A percentile compares a stretch with the other conserved stretches of the same genome.
Conservation (phyloP, 2,888 invertebrate species). For the Folsomia manolachei region DNA sequence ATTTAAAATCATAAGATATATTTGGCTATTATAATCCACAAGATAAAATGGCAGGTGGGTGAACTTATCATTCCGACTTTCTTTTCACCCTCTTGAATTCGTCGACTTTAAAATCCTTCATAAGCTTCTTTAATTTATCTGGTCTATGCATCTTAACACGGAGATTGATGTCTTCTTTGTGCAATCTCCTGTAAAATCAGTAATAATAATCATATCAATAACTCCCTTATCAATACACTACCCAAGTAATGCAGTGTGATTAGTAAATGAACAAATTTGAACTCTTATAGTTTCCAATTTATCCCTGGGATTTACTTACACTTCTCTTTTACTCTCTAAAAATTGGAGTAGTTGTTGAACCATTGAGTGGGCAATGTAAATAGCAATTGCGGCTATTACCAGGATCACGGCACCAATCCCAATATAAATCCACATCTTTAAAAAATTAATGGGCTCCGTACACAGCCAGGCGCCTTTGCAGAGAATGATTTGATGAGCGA, state of each 20-base stretch:
- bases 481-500: no score
- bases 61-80: no score
- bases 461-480: no score
- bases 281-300: neutral
- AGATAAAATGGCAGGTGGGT: no score
- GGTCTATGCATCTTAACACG: constrained; percentile 19
- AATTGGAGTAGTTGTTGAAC: neutral
- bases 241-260: no score
- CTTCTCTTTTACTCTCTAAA: constrained; percentile 22
- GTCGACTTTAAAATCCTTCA: constrained; percentile 20
- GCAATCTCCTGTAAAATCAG: constrained; percentile 13
- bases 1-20: neutral
- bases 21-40: neutral
- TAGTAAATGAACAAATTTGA: neutral
- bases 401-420: neutral
- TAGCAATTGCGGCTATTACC: neutral
- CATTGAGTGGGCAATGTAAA: constrained; percentile 14
- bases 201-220: no score
- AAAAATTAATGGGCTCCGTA: neutral
- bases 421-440: constrained; percentile 18
- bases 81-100: constrained; percentile 8
- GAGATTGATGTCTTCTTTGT: constrained; percentile 7
- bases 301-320: constrained; percentile 6
- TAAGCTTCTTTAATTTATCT: constrained; percentile 13
- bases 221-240: no score